phyloP scores from a whole-genome alignment of 2,888 invertebrate genomes.

The Mesorhabditis belari region DNA sequence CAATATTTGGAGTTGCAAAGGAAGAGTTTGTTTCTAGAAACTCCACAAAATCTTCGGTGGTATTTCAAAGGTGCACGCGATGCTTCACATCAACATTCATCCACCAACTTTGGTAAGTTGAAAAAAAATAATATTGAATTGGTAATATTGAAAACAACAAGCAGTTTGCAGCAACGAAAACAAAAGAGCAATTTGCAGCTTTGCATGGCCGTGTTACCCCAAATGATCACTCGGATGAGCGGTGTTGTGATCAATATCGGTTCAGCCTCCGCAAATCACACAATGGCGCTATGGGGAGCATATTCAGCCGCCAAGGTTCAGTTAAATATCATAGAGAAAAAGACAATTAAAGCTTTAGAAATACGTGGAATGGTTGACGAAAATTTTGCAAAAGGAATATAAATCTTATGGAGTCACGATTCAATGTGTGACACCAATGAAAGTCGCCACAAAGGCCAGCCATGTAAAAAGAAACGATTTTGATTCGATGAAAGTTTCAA shows the following conservation, averaged over 20 bases:
- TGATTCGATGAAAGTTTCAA: not conserved
- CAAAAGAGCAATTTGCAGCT: constrained; percentile 59
- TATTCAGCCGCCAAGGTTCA: constrained; percentile 84
- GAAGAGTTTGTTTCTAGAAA: constrained; percentile 9
- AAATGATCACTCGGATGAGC: constrained; percentile 71
- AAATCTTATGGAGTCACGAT: constrained; percentile 53
- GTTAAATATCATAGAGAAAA: not conserved
- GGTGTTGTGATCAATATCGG: constrained; percentile 85
- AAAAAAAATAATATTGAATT: not conserved
- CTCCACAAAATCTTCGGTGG: constrained; percentile 45
- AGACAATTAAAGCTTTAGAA: constrained; percentile 27
- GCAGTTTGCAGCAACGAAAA: no score
- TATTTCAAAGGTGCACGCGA: constrained; percentile 46
- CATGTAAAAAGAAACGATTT: constrained; percentile 17
- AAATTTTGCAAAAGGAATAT: constrained; percentile 55
- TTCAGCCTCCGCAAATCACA: constrained; percentile 73
- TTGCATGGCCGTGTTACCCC: constrained; percentile 76
- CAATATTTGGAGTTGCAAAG: not conserved
- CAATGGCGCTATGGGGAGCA: constrained; percentile 63
- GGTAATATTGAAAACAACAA: no score
- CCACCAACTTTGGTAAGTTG: constrained; percentile 66
- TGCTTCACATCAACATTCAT: constrained; percentile 72
- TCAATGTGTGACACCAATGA: constrained; percentile 45
- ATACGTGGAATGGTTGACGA: constrained; percentile 46
- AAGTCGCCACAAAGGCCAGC: constrained; percentile 49